These are phyloP conservation scores for Cheilosia grossa DNA, from an alignment of 2,888 invertebrate genomes.

Conservation along the genomic window DNA sequence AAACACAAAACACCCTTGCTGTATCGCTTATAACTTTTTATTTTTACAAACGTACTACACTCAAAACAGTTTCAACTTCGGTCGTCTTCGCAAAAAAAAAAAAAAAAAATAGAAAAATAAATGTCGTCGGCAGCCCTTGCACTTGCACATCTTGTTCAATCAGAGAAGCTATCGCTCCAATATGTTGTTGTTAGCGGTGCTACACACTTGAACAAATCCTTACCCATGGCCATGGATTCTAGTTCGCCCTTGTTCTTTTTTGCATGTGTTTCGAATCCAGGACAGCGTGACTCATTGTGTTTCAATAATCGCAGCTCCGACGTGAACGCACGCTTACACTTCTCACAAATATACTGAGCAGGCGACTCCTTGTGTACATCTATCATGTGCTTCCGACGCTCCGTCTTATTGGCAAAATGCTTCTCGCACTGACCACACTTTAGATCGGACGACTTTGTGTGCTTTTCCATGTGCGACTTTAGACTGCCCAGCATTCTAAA, in stretches of 20 bases:
- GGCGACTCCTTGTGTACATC: slow-evolving; percentile 79
- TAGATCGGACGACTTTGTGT: slow-evolving; percentile 77
- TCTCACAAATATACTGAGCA: slow-evolving; percentile 80
- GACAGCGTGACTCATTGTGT: slow-evolving; percentile 79
- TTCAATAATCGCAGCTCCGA: slow-evolving; percentile 79
- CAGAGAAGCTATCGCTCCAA: slow-evolving; percentile 84
- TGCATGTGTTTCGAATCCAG: slow-evolving; percentile 73
- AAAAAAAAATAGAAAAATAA: neutral
- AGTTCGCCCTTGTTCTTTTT: slow-evolving; percentile 72
- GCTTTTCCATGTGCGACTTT: slow-evolving; percentile 83
- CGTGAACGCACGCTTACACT: slow-evolving; percentile 81
- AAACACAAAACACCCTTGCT: neutral
- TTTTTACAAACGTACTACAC: slow-evolving; percentile 10
- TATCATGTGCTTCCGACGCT: slow-evolving; percentile 80
- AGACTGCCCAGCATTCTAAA: slow-evolving; percentile 83
- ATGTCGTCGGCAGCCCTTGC: neutral
- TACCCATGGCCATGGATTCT: slow-evolving; percentile 78
- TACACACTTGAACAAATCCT: slow-evolving; percentile 83
- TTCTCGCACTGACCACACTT: slow-evolving; percentile 78
- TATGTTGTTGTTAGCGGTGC: slow-evolving; percentile 83
- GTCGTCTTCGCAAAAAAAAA: slow-evolving; percentile 13
- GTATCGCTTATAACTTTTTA: slow-evolving; percentile 42
- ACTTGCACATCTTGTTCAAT: slow-evolving; percentile 77
- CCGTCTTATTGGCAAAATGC: slow-evolving; percentile 79
- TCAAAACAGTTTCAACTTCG: slow-evolving; percentile 36